These are phyloP conservation scores for Stegodyphus dumicola DNA, from an alignment of 1,140 invertebrate species.

Conservation along the genomic window DNA sequence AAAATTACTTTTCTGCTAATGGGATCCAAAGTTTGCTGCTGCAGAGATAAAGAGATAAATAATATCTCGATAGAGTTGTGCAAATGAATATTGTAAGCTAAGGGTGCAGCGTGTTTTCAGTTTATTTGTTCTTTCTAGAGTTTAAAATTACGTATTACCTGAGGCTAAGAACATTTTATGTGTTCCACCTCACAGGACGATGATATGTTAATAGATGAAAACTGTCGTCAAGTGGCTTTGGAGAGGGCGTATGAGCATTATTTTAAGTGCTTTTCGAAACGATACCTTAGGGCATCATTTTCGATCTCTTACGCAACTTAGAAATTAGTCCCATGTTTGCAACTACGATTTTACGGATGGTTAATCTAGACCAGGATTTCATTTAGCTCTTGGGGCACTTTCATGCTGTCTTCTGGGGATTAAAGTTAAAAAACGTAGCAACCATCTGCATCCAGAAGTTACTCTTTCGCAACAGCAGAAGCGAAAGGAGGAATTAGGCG, in stretches of 20 bases:
- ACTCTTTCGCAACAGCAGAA: neutral
- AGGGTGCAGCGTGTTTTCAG: neutral
- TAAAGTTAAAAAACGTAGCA: slow-evolving; percentile 6
- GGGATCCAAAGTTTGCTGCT: no score
- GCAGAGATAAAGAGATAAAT: no score
- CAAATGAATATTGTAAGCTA: neutral
- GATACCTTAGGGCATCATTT: slow-evolving; percentile 52
- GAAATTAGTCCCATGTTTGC: slow-evolving; percentile 52
- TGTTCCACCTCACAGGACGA: slow-evolving; percentile 16
- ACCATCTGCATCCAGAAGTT: neutral
- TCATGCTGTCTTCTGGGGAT: slow-evolving; percentile 7
- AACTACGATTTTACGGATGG: slow-evolving; percentile 35
- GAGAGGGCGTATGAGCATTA: slow-evolving; percentile 44
- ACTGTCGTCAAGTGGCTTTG: slow-evolving; percentile 27
- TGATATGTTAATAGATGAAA: slow-evolving; percentile 45
- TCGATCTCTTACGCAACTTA: slow-evolving; percentile 22
- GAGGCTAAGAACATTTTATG: neutral
- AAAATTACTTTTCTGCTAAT: no score
- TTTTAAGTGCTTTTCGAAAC: slow-evolving; percentile 47
- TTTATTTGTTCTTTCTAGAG: neutral
- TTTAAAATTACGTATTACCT: neutral
- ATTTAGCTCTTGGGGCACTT: slow-evolving; percentile 8
- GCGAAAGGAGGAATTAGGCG: neutral
- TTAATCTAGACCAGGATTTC: slow-evolving; percentile 39
- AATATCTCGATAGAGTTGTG: no score